Evolutionary conservation across 2,888 invertebrate genomes (phyloP).

Genomic region (Cenopis cana): DNA sequence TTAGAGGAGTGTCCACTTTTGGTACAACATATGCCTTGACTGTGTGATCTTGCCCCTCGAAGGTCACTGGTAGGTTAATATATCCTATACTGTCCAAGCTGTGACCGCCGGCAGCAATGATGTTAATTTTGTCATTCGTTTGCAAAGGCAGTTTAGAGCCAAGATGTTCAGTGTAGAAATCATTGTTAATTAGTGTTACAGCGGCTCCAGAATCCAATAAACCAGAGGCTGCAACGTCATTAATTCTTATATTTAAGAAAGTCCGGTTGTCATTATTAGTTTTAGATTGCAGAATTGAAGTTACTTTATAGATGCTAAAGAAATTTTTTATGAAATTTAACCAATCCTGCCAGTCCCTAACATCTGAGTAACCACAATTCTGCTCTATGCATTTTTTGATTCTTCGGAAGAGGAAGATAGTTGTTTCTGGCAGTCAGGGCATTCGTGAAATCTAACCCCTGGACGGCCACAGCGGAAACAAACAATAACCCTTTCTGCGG

Average conservation of each 20-base stretch:
- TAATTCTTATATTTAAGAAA: too few relatives aligned
- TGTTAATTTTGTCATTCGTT: not conserved
- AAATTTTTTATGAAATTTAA: slow-evolving; percentile 1
- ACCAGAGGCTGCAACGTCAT: too few relatives aligned
- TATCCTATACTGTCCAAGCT: not conserved
- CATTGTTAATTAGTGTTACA: not conserved
- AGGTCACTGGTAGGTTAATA: not conserved
- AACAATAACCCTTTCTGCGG: not conserved
- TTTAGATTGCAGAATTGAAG: slow-evolving; percentile 20
- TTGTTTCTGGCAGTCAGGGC: not conserved
- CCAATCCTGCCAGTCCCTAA: slow-evolving; percentile 5
- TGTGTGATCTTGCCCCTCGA: not conserved
- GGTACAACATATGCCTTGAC: slow-evolving; percentile 1
- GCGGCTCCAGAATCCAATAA: too few relatives aligned
- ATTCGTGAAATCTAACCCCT: not conserved
- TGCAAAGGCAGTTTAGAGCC: not conserved
- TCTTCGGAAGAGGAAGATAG: not conserved
- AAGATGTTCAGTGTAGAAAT: not conserved
- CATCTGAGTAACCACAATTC: slow-evolving; percentile 11
- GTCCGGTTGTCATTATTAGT: not conserved
- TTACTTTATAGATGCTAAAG: slow-evolving; percentile 6
- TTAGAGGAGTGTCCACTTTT: not conserved
- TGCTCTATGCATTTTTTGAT: slow-evolving; percentile 6
- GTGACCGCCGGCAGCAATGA: slow-evolving; percentile 9
- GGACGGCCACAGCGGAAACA: slow-evolving; percentile 5